Evolutionary conservation across 2,113 vertebrate species (phyloP).

Genomic region (Leucoraja erinaceus): DNA sequence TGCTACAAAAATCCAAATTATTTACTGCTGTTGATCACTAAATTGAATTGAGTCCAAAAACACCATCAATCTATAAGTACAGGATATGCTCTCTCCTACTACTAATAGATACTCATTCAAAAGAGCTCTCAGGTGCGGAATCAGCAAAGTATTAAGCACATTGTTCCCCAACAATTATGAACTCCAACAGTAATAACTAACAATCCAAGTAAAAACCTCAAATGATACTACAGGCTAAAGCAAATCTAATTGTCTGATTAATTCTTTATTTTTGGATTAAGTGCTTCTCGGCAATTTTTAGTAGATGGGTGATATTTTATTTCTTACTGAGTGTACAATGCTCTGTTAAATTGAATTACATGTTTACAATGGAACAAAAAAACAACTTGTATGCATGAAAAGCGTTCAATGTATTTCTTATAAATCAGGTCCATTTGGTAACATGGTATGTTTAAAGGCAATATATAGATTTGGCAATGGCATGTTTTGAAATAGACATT

Average conservation of each 20-base stretch:
- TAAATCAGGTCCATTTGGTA: background rate
- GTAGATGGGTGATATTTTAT: background rate
- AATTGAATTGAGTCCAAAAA: background rate
- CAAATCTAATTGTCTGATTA: background rate
- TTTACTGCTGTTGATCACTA: background rate
- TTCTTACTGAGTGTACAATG: background rate
- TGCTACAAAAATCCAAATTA: background rate
- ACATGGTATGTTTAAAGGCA: background rate
- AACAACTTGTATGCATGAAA: background rate
- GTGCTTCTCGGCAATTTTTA: background rate
- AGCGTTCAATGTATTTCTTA: background rate
- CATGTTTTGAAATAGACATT: background rate
- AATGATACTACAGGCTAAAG: background rate
- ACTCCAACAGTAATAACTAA: background rate
- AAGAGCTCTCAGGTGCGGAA: background rate
- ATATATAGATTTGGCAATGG: background rate
- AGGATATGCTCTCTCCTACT: background rate
- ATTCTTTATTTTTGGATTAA: background rate
- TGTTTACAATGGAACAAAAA: background rate
- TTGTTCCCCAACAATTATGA: background rate
- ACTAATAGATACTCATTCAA: background rate
- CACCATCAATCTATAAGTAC: background rate
- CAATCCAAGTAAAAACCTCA: background rate
- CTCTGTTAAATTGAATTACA: background rate
- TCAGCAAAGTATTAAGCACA: background rate